phyloP scores from a whole-genome alignment of 2,113 vertebrate genomes.

The Cercocebus atys region DNA sequence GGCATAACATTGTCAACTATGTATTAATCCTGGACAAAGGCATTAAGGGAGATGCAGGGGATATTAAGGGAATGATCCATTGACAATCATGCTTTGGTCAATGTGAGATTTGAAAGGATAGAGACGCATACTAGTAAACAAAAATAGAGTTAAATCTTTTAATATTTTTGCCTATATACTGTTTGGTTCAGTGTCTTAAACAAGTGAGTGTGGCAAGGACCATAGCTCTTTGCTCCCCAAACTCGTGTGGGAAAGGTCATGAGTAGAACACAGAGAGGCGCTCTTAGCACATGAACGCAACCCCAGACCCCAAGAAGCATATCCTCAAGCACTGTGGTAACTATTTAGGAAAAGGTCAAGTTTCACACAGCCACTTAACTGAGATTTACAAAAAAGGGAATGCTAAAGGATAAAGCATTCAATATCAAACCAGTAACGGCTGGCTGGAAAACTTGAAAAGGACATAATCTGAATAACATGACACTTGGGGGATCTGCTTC shows the following conservation, averaged over 20 bases:
- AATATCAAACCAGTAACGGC: neutral
- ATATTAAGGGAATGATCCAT: neutral
- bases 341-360: conserved; percentile 15
- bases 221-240: neutral
- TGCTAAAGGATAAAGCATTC: neutral
- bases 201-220: neutral
- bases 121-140: neutral
- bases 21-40: neutral
- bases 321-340: neutral
- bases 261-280: neutral
- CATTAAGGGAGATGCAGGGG: neutral
- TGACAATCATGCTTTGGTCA: neutral
- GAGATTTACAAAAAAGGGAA: neutral
- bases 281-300: neutral
- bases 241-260: neutral
- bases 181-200: neutral
- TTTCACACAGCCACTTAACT: neutral
- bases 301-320: neutral
- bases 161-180: neutral
- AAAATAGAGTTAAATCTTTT: neutral
- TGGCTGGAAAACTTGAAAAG: neutral
- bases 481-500: neutral
- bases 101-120: neutral
- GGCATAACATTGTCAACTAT: neutral
- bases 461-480: neutral